Conservation (phyloP, 2,797 vertebrate genomes). For the Falco concolor region DNA sequence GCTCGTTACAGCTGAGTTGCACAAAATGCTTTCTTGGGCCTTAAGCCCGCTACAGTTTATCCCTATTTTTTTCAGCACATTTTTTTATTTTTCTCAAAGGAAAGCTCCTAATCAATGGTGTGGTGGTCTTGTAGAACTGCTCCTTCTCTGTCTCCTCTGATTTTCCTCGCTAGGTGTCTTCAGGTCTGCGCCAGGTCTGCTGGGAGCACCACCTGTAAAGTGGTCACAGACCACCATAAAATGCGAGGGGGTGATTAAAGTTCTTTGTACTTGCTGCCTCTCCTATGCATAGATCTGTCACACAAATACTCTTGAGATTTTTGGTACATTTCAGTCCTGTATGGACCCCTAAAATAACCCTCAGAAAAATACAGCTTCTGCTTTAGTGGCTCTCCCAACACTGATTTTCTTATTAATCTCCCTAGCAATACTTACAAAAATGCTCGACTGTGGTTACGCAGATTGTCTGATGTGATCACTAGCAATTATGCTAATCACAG, state of each 20-base stretch:
- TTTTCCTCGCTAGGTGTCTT: background rate
- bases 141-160: background rate
- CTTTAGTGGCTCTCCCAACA: slow-evolving; percentile 20
- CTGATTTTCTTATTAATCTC: slow-evolving; percentile 57
- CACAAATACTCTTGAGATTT: background rate
- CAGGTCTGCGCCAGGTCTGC: background rate
- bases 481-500: slow-evolving; percentile 68
- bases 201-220: background rate
- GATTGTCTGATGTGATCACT: slow-evolving; percentile 67
- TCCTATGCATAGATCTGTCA: background rate
- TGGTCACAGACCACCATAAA: background rate
- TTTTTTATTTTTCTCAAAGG: background rate
- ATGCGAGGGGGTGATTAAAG: background rate
- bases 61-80: background rate
- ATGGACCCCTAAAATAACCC: background rate
- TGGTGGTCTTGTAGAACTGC: background rate
- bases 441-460: slow-evolving; percentile 51
- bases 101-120: background rate
- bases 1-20: background rate
- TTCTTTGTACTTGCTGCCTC: background rate
- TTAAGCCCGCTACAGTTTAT: background rate
- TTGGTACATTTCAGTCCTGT: background rate
- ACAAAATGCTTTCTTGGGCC: background rate
- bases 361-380: slow-evolving; percentile 10
- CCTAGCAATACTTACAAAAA: slow-evolving; percentile 61